Evolutionary conservation across 1,140 invertebrate genomes (phyloP).

Genomic region (Drosophila pseudoananassae): DNA sequence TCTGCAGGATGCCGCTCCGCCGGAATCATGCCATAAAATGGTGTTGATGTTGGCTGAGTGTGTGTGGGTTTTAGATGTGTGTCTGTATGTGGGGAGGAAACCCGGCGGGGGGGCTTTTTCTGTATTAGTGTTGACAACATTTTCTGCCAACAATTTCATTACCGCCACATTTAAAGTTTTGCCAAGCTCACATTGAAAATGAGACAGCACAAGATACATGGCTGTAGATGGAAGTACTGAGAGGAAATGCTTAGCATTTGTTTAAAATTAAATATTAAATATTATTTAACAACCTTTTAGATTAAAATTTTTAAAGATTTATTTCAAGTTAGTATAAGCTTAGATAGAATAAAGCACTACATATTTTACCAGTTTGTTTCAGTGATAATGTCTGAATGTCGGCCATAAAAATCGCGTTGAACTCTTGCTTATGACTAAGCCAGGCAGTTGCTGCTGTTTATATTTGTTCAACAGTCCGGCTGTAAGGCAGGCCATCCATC

Average conservation of each 20-base stretch:
- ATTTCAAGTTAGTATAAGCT: too few relatives aligned
- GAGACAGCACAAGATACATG: conserved; percentile 43
- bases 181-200: conserved; percentile 56
- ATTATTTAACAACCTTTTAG: too few relatives aligned
- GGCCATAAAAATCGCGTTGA: conserved; percentile 27
- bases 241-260: not conserved
- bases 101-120: conserved; percentile 1
- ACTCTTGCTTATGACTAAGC: conserved; percentile 40
- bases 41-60: conserved; percentile 49
- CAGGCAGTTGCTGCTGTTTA: conserved; percentile 30
- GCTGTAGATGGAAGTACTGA: conserved; percentile 13
- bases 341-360: not conserved
- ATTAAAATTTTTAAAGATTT: not conserved
- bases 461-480: conserved; percentile 34
- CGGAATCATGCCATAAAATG: conserved; percentile 70
- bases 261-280: not conserved
- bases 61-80: conserved; percentile 14
- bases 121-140: conserved; percentile 64
- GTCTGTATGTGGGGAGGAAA: not conserved
- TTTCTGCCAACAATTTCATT: conserved; percentile 79
- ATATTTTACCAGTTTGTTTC: not conserved
- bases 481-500: conserved; percentile 24
- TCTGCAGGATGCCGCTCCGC: conserved; percentile 57
- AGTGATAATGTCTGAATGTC: conserved; percentile 19
- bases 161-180: conserved; percentile 79